Conservation (phyloP, 2,888 invertebrate genomes). For the Tupiocoris notatus region DNA sequence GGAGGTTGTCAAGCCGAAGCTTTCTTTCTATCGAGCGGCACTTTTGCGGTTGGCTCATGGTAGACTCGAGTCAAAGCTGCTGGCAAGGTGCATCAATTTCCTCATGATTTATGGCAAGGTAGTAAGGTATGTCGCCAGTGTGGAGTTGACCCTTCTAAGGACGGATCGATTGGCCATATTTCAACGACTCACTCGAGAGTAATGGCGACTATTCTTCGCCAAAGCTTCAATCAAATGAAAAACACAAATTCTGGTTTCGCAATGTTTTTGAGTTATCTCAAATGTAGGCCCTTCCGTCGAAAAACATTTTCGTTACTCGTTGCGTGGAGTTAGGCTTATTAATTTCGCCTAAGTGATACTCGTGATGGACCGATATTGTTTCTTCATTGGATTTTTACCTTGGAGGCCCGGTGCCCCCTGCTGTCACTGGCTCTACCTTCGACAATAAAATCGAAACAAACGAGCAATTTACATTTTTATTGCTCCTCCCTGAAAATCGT, state of each 20-base stretch:
- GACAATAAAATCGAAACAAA: constrained; percentile 25
- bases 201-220: background rate
- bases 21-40: constrained; percentile 19
- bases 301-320: background rate
- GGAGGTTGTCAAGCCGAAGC: background rate
- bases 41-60: constrained; percentile 24
- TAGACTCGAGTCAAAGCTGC: constrained; percentile 18
- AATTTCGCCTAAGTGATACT: constrained; percentile 24
- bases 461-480: constrained; percentile 47
- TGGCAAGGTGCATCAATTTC: constrained; percentile 30
- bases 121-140: background rate
- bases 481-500: constrained; percentile 40
- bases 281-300: no score
- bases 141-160: no score
- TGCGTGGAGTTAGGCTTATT: constrained; percentile 3
- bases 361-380: constrained; percentile 21
- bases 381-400: constrained; percentile 21
- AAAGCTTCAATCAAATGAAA: no score
- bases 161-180: background rate
- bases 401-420: constrained; percentile 23
- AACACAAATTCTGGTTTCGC: background rate
- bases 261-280: no score
- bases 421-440: constrained; percentile 16
- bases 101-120: constrained; percentile 25
- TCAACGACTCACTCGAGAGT: background rate